Percentiles rank a stretch among this genome's conserved stretches.
These are phyloP conservation scores for Coranthus polyacanthus DNA, from an alignment of 2,797 vertebrate species.

Conservation along the genomic window DNA sequence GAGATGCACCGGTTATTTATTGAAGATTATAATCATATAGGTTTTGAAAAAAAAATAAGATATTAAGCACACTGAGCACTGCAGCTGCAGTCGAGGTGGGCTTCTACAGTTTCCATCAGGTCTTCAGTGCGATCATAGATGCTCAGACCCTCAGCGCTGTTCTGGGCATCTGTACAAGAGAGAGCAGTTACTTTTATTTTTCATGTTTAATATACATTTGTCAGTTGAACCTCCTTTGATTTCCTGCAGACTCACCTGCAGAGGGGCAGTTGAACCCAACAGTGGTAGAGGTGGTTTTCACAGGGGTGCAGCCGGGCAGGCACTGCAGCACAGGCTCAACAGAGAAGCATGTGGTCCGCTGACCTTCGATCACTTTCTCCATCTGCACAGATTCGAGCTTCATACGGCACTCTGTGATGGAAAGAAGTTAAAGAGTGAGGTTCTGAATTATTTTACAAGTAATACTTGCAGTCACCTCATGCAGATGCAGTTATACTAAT, in stretches of 20 bases:
- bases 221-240: no score
- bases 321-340: constrained; percentile 84
- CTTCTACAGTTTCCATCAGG: constrained; percentile 68
- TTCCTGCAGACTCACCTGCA: constrained; percentile 65
- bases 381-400: constrained; percentile 26
- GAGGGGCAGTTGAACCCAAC: constrained; percentile 83
- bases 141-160: constrained; percentile 14
- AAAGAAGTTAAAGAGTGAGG: not conserved
- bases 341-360: constrained; percentile 82
- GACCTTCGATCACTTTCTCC: no score
- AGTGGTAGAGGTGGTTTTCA: constrained; percentile 71
- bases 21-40: constrained; percentile 24
- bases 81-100: constrained; percentile 82
- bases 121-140: constrained; percentile 67
- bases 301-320: constrained; percentile 73
- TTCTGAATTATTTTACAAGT: constrained; percentile 4
- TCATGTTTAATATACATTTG: no score
- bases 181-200: not conserved
- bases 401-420: constrained; percentile 70
- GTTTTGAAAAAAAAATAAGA: constrained; percentile 1
- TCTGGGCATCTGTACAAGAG: not conserved
- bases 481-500: not conserved
- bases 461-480: not conserved
- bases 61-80: constrained; percentile 73
- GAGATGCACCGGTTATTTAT: constrained; percentile 43